Evolutionary conservation across 2,797 vertebrate species (phyloP).

Genomic region (Benthosema pterotum): DNA sequence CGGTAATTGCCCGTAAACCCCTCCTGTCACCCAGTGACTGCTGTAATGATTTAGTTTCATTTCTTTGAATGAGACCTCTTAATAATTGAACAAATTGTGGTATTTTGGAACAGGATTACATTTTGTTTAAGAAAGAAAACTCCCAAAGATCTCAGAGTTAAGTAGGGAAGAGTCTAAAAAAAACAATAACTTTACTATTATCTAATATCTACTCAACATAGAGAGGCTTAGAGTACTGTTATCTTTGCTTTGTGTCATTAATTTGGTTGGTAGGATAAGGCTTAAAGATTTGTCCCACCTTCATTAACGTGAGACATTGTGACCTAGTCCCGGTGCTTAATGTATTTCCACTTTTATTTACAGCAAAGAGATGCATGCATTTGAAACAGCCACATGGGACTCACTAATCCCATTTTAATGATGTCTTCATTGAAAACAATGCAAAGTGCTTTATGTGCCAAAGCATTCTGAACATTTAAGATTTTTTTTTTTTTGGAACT

Average conservation of each 20-base stretch:
- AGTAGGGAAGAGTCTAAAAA: not conserved
- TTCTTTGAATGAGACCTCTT: not conserved
- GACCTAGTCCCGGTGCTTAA: too few species aligned
- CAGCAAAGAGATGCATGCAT: constrained; percentile 36
- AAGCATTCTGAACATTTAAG: constrained; percentile 52
- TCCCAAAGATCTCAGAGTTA: not conserved
- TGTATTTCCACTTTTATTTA: constrained; percentile 34
- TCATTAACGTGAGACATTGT: too few species aligned
- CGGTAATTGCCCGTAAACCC: too few species aligned
- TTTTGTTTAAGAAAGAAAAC: not conserved
- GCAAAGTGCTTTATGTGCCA: constrained; percentile 57
- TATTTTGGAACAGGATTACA: too few species aligned
- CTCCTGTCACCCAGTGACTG: too few species aligned
- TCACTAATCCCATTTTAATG: constrained; percentile 65
- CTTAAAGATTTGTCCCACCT: not conserved
- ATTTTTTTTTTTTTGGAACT: constrained; percentile 57
- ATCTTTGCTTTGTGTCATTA: too few species aligned
- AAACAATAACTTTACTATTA: not conserved
- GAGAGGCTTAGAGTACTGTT: too few species aligned
- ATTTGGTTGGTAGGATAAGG: not conserved
- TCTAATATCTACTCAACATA: not conserved
- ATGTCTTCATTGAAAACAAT: constrained; percentile 68
- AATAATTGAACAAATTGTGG: too few species aligned
- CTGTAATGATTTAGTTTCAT: too few species aligned
- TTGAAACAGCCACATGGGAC: constrained; percentile 37